Base-by-base conservation (phyloP, 1,140 invertebrate species). In the Aradophagus sp. region DNA sequence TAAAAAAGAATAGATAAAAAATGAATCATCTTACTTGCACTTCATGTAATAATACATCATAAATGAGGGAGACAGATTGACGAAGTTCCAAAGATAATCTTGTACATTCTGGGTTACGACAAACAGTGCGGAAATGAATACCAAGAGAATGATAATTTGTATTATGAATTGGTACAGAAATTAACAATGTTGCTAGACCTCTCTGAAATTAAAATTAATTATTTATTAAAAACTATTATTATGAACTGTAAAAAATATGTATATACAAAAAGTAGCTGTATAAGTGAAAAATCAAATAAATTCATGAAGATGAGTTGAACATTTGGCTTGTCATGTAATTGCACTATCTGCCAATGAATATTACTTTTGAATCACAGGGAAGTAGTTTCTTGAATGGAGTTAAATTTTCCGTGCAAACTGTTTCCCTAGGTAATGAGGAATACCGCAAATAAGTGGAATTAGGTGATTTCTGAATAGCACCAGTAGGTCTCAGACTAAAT, bases 371-470 rank as follows among this genome's bases (percentile, higher is more conserved):
- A 79, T 93, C 91, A 87, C 97, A 99, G 1, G 97, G 97, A 20
- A 99, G 80, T 1, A 99, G 85, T 84, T 99, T 99, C 78, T 97
- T 97, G 92, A 97, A 99, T 2, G 97, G 97, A 19, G 97, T 99
- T 69, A 99, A 87, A 88, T 99, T 99, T 88, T 99, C 97, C 12
- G 97, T 99, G 80, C 98, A 99, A 5, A 98, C 95, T 77, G 97
- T 95, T 90, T 99, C 98, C 59, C 93, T 88, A 0, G 97, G 96
- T 50, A 99, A 83, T 29, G 93, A 91, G 1, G 96, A 91, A 87
- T 98, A 98, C 67, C 94, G 87, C 29, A 95, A 81, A 70, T 87
- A 86, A 58, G 87, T 88, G 65, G 87, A 88, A 74, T 89, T 88
- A 10, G 82, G 68, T 72, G 82, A 78, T 66, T 87, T 81, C 23